Conservation (phyloP, 2,888 invertebrate species). For the Spodoptera picta region DNA sequence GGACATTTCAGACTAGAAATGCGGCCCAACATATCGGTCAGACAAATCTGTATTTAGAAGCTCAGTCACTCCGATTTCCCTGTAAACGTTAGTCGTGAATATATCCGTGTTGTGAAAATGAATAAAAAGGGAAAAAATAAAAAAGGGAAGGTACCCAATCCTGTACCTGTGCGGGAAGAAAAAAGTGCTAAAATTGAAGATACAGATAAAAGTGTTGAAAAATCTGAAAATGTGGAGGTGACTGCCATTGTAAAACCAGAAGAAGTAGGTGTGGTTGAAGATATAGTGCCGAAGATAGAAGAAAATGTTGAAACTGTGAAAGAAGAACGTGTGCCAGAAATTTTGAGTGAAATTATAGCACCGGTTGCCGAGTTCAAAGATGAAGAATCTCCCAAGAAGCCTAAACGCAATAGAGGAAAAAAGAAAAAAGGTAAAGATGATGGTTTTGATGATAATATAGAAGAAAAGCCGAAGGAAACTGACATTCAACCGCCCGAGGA, state of each 20-base stretch:
- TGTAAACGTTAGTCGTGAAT: slow-evolving; percentile 53
- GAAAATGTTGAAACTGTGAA: slow-evolving; percentile 46
- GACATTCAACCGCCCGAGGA: slow-evolving; percentile 2
- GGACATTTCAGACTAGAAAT: slow-evolving; percentile 77
- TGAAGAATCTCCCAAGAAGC: slow-evolving; percentile 78
- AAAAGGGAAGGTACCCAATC: slow-evolving; percentile 70
- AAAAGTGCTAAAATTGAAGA: slow-evolving; percentile 34
- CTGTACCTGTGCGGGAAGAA: slow-evolving; percentile 56
- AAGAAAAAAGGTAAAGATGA: slow-evolving; percentile 74
- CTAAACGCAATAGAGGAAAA: slow-evolving; percentile 82
- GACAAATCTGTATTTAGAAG: slow-evolving; percentile 80
- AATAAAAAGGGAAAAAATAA: slow-evolving; percentile 82
- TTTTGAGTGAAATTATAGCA: slow-evolving; percentile 58
- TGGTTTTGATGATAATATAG: slow-evolving; percentile 51
- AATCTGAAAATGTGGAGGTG: slow-evolving; percentile 21
- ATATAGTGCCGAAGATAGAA: slow-evolving; percentile 51
- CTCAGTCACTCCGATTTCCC: slow-evolving; percentile 66
- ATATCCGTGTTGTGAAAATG: slow-evolving; percentile 64
- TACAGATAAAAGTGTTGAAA: slow-evolving; percentile 22
- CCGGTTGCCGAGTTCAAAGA: slow-evolving; percentile 54
- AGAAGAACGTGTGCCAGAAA: slow-evolving; percentile 52
- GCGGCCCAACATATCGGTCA: slow-evolving; percentile 79
- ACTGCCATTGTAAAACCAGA: slow-evolving; percentile 23
- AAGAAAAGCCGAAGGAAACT: slow-evolving; percentile 37
- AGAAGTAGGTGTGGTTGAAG: slow-evolving; percentile 43